phyloP scores from a whole-genome alignment of 2,888 invertebrate genomes.

The Oasisia sp. region DNA sequence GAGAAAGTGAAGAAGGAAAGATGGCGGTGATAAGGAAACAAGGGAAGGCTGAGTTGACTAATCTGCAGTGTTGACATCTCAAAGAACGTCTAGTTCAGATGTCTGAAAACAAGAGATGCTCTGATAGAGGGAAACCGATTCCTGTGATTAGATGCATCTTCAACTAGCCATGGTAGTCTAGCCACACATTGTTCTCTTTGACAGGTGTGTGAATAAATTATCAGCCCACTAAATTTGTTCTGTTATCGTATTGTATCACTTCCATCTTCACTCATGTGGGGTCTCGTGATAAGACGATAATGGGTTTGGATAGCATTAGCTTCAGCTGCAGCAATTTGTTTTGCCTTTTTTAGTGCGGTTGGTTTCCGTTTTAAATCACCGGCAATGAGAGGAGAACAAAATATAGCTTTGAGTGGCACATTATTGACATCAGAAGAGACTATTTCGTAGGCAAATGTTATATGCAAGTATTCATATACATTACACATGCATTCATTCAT shows the following conservation, averaged over 20 bases:
- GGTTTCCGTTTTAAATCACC: not conserved
- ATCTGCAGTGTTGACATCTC: not conserved
- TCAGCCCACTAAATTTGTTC: not conserved
- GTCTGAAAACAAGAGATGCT: conserved; percentile 1
- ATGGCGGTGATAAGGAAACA: not conserved
- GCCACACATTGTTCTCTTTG: not conserved
- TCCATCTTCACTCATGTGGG: not conserved
- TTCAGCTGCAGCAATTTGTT: not conserved
- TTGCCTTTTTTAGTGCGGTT: not conserved
- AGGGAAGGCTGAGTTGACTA: not conserved
- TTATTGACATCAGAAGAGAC: not conserved
- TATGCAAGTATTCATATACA: too few relatives aligned
- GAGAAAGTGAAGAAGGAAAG: not conserved
- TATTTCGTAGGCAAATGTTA: not conserved
- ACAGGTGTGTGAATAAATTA: not conserved
- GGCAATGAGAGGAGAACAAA: too few relatives aligned
- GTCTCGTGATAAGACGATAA: not conserved
- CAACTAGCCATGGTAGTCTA: not conserved
- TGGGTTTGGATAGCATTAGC: not conserved
- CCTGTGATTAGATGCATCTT: not conserved
- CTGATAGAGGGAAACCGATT: not conserved
- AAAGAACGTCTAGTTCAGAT: not conserved
- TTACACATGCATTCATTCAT: too few relatives aligned
- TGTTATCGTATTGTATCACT: not conserved
- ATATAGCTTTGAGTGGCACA: too few relatives aligned